A percentile compares a stretch with the other conserved stretches of the same genome.
phyloP scores from a whole-genome alignment of 2,888 invertebrate species.

The Scaeva pyrastri region DNA sequence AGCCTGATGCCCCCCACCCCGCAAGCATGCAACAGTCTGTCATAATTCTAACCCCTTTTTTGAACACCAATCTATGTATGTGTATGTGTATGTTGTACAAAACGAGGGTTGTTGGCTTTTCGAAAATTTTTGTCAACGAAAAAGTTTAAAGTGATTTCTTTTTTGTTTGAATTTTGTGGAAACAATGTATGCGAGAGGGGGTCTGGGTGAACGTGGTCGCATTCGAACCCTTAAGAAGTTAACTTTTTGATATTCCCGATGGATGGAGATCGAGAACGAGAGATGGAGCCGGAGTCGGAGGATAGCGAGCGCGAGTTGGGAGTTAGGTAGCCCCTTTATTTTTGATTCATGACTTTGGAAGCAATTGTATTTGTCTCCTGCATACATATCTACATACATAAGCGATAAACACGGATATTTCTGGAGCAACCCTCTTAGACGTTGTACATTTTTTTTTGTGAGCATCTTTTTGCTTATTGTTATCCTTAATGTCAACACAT shows the following conservation, averaged over 20 bases:
- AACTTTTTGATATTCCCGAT: constrained; percentile 45
- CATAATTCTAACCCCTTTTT: constrained; percentile 72
- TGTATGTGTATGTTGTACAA: background rate
- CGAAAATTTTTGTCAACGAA: constrained; percentile 58
- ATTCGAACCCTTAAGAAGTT: constrained; percentile 63
- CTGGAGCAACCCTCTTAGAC: constrained; percentile 57
- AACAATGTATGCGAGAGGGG: background rate
- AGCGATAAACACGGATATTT: constrained; percentile 31
- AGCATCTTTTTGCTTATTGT: constrained; percentile 66
- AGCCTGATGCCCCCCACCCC: constrained; percentile 17
- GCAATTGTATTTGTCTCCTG: constrained; percentile 52
- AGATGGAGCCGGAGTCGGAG: background rate
- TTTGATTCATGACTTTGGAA: constrained; percentile 71
- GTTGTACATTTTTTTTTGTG: constrained; percentile 26
- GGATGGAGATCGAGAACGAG: background rate
- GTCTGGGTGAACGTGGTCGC: constrained; percentile 50
- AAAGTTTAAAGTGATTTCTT: constrained; percentile 69
- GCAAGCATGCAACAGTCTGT: constrained; percentile 73
- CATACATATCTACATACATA: background rate
- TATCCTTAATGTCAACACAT: constrained; percentile 76
- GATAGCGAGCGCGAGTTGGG: background rate
- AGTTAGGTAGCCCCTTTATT: constrained; percentile 51
- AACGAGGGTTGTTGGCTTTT: background rate
- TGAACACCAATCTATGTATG: background rate
- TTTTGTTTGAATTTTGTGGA: no score